Evolutionary conservation across 2,888 invertebrate species (phyloP).

Genomic region (Caenorhabditis uteleia): DNA sequence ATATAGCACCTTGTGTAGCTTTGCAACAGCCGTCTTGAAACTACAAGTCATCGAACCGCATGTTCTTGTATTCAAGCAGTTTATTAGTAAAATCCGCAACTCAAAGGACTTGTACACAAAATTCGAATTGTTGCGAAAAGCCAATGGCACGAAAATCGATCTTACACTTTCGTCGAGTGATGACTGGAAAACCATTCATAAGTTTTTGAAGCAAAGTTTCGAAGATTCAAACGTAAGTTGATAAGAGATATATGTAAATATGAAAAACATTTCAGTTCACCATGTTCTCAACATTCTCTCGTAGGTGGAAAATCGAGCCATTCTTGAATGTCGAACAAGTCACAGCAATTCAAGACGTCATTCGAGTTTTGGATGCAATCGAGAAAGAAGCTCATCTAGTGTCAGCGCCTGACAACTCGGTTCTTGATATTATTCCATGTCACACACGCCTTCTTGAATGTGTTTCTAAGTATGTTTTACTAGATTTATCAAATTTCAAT

Average conservation of each 20-base stretch:
- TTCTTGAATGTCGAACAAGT: background rate
- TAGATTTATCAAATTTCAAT: too few relatives aligned
- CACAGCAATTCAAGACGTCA: too few relatives aligned
- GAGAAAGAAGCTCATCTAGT: too few relatives aligned
- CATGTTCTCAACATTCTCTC: background rate
- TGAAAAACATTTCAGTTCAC: background rate
- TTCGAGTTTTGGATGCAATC: too few relatives aligned
- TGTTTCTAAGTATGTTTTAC: too few relatives aligned
- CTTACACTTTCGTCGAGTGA: background rate
- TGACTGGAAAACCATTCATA: too few relatives aligned
- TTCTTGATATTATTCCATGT: too few relatives aligned
- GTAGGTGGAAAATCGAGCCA: background rate
- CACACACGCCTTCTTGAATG: too few relatives aligned
- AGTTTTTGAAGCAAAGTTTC: too few relatives aligned
- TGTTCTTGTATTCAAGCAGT: background rate
- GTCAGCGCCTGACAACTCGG: too few relatives aligned
- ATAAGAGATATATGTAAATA: background rate
- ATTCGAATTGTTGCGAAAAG: constrained; percentile 4
- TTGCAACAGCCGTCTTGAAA: background rate
- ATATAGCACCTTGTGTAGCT: too few relatives aligned
- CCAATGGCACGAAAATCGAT: background rate
- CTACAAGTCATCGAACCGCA: background rate
- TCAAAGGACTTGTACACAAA: background rate
- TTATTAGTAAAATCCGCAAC: too few relatives aligned
- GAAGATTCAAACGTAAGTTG: background rate